phyloP scores from a whole-genome alignment of 2,888 invertebrate species.

The Palloptera scutellata region DNA sequence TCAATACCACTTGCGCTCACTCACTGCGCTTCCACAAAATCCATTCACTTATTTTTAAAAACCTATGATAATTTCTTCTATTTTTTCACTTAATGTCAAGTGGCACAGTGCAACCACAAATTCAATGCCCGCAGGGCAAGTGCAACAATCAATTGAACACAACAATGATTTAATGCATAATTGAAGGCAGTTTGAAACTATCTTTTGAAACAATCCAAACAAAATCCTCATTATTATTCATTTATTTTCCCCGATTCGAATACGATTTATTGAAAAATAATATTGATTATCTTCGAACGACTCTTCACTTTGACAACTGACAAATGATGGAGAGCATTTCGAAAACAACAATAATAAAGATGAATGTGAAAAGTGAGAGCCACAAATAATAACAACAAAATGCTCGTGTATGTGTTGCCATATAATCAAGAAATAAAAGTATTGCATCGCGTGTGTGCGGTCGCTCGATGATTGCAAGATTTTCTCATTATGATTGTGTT shows the following conservation, averaged over 20 bases:
- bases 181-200: background rate
- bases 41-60: background rate
- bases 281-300: slow-evolving; percentile 15
- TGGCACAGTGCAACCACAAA: background rate
- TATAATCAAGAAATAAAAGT: background rate
- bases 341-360: slow-evolving; percentile 14
- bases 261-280: background rate
- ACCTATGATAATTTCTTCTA: background rate
- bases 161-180: background rate
- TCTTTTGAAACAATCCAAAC: background rate
- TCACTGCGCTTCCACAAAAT: background rate
- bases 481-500: no score
- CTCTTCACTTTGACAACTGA: slow-evolving; percentile 17
- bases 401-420: slow-evolving; percentile 4
- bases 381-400: slow-evolving; percentile 6
- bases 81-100: background rate
- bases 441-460: no score
- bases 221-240: slow-evolving; percentile 1
- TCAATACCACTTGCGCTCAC: no score
- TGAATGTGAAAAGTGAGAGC: background rate
- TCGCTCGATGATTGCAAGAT: no score
- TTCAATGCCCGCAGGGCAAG: background rate
- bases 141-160: background rate
- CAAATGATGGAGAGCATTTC: slow-evolving; percentile 20
- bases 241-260: no score